phyloP scores from a whole-genome alignment of 2,113 vertebrate species.

The Hippocampus comes region DNA sequence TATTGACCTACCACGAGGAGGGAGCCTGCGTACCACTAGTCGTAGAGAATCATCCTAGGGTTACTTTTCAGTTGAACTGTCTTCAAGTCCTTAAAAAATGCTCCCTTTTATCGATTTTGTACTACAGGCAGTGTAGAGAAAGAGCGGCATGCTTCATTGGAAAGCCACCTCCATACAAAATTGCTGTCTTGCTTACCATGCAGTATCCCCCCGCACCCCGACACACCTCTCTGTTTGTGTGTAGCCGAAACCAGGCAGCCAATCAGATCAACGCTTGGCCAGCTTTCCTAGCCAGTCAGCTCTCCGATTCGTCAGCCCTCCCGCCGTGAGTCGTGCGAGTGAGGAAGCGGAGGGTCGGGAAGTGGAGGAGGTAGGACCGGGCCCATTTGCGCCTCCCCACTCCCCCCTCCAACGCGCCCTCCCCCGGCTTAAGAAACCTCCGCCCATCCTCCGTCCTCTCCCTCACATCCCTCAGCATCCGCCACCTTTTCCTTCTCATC shows the following conservation, averaged over 20 bases:
- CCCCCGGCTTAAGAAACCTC: slow-evolving; percentile 51
- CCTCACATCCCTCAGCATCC: slow-evolving; percentile 44
- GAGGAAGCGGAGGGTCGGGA: slow-evolving; percentile 49
- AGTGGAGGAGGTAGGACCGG: slow-evolving; percentile 57
- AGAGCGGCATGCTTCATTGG: background rate
- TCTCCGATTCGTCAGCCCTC: slow-evolving; percentile 44
- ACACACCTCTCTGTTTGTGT: slow-evolving; percentile 56
- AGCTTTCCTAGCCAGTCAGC: slow-evolving; percentile 65
- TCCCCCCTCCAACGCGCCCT: slow-evolving; percentile 51
- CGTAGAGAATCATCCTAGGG: no score
- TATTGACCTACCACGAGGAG: no score
- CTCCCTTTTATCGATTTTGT: no score
- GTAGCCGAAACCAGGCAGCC: slow-evolving; percentile 62
- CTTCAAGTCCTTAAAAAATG: no score
- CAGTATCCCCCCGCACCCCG: slow-evolving; percentile 12
- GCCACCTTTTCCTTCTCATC: slow-evolving; percentile 50
- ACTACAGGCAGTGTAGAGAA: background rate
- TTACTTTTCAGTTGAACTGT: no score
- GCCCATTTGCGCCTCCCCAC: slow-evolving; percentile 41
- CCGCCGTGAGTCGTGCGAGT: slow-evolving; percentile 30
- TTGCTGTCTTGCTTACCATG: slow-evolving; percentile 3
- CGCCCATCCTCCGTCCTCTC: slow-evolving; percentile 35
- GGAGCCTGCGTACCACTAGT: no score
- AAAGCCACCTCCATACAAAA: background rate
- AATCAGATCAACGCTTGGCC: slow-evolving; percentile 58